Base-by-base conservation (phyloP, 2,797 vertebrate species). In the Crenichthys baileyi region DNA sequence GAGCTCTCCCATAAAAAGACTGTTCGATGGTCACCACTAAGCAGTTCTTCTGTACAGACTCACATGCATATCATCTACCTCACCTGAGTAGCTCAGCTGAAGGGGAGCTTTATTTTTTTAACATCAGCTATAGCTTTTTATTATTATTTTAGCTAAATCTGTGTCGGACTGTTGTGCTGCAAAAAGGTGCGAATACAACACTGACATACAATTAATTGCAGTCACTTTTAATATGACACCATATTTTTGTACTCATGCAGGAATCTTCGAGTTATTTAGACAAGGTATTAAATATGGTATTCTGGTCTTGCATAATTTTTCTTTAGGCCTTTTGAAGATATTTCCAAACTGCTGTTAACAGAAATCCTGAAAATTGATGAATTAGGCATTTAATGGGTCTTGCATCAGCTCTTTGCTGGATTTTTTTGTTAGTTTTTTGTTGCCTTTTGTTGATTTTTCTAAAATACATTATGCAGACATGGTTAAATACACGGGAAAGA, bases 11-110 rank as follows among this genome's bases (percentile, higher is more conserved):
- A 80, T 70, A 58, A 78, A 67, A 85, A 72, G 16, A 48, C 22
- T 2, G 39, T 7, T 87, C 39, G 26, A 26, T 26, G 81, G 87
- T 87, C 85, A 85, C 72, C 76, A 31, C 76, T 71, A 50, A 86
- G 75, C 82, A 4, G 6, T 0, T 18, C 75, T 86, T 31, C 20
- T 13, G 63, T 75, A 75, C 70, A 70, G 75, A 56, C 76, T 56
- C 72, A 58, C 46, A 51, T 13, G 51, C 6, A 36, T 74, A 80
- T 46, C 20, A 51, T 73, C 63, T 51, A 29, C 24, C 16, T 79
- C 61, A 39, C 29, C 29, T 44, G 71, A 81, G 61, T 39, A 71
- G 75, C 56, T 70, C 70, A 79, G 56, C 58, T 20, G 58, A 4
- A 60, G n/a, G 13, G 39, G 29, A 36, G 29, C 60, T 63, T 18